These are phyloP conservation scores for Novumbra hubbsi DNA, from an alignment of 2,797 vertebrate genomes.

Conservation along the genomic window DNA sequence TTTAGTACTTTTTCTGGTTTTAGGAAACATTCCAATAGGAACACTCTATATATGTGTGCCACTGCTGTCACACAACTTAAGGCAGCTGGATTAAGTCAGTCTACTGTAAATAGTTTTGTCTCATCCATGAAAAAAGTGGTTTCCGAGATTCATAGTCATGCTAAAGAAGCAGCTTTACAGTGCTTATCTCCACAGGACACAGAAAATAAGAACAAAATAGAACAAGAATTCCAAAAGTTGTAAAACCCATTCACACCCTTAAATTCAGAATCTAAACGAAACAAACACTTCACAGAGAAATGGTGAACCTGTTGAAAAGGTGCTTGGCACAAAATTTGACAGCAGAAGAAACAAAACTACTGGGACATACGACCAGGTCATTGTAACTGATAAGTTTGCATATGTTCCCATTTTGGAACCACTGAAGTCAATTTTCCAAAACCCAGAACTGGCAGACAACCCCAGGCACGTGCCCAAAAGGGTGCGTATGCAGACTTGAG, in stretches of 20 bases:
- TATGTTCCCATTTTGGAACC: slow-evolving; percentile 44
- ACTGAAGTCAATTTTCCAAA: slow-evolving; percentile 29
- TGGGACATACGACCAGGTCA: slow-evolving; percentile 32
- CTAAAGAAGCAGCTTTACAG: slow-evolving; percentile 33
- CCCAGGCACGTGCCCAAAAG: slow-evolving; percentile 28
- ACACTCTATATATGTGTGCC: slow-evolving; percentile 15
- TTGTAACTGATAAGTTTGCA: slow-evolving; percentile 30
- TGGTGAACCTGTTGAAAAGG: slow-evolving; percentile 37
- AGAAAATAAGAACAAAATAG: slow-evolving; percentile 17
- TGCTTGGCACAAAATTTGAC: slow-evolving; percentile 34
- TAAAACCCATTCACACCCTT: slow-evolving; percentile 33
- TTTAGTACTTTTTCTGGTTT: slow-evolving; percentile 45
- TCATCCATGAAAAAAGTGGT: slow-evolving; percentile 23
- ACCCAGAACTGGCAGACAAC: slow-evolving; percentile 20
- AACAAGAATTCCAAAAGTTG: slow-evolving; percentile 30
- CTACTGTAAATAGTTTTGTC: slow-evolving; percentile 24
- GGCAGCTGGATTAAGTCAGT: slow-evolving; percentile 22
- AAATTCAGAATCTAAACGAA: slow-evolving; percentile 43
- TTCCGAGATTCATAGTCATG: slow-evolving; percentile 29
- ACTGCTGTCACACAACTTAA: slow-evolving; percentile 28
- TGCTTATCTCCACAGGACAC: slow-evolving; percentile 33
- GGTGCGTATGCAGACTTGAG: slow-evolving; percentile 29
- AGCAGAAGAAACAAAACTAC: slow-evolving; percentile 34
- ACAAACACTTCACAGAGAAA: slow-evolving; percentile 9
- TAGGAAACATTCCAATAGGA: slow-evolving; percentile 38